Conservation (phyloP, 2,797 vertebrate genomes). For the Phylloscopus collybita region DNA sequence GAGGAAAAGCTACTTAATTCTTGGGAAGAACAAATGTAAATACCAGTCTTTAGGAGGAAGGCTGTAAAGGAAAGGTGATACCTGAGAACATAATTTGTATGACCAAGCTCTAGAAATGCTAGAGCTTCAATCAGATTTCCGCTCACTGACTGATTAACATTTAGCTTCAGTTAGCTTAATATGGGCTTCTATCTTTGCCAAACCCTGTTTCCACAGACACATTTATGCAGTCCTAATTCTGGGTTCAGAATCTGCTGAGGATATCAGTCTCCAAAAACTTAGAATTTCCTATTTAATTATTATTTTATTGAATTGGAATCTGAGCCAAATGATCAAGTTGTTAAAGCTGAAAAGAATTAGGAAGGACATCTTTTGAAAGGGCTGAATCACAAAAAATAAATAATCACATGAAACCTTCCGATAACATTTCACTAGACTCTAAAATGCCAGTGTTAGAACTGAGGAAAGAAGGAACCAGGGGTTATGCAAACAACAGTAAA, state of each 20-base stretch:
- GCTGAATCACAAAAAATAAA: neutral
- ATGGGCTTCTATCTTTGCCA: neutral
- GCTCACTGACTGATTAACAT: neutral
- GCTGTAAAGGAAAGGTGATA: neutral
- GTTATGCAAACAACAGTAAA: slow-evolving; percentile 27
- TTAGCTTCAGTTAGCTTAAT: neutral
- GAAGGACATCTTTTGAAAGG: neutral
- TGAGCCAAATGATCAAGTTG: neutral
- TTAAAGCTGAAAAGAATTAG: slow-evolving; percentile 4
- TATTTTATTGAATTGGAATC: neutral
- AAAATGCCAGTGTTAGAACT: neutral
- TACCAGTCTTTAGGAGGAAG: neutral
- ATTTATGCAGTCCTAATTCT: neutral
- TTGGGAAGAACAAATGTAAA: neutral
- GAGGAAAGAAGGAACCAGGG: neutral
- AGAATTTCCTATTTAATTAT: neutral
- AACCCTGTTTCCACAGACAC: neutral
- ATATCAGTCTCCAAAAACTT: neutral
- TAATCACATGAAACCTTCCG: neutral
- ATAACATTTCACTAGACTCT: neutral
- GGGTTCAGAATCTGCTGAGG: neutral
- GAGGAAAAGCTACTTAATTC: neutral
- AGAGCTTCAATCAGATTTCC: neutral
- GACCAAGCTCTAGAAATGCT: neutral
- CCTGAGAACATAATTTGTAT: neutral